Evolutionary conservation across 2,888 invertebrate species (phyloP).

Genomic region (Sturmia bella): DNA sequence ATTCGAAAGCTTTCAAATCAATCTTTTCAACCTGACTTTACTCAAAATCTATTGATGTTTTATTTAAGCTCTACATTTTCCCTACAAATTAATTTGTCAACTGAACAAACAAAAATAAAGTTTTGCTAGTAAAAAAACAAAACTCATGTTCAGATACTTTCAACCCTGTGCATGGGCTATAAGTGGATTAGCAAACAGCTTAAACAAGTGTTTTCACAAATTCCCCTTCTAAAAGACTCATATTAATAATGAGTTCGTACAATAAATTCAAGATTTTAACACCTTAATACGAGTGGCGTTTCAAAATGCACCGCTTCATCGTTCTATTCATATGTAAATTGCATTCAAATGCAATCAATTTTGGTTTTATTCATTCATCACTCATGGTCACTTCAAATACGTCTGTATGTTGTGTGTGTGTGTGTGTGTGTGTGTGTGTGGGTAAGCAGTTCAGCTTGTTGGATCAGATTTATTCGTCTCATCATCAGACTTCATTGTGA

Average conservation of each 20-base stretch:
- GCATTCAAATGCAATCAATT: constrained; percentile 14
- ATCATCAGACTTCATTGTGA: neutral
- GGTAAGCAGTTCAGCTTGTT: constrained; percentile 4
- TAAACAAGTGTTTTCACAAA: neutral
- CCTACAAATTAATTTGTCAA: no score
- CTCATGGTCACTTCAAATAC: constrained; percentile 21
- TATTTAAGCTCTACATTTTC: no score
- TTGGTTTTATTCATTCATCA: neutral
- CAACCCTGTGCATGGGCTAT: no score
- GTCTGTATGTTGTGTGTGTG: no score
- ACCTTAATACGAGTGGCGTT: neutral
- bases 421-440: no score
- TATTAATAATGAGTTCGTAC: neutral
- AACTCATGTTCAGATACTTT: no score
- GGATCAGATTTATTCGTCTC: constrained; percentile 7
- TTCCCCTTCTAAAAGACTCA: neutral
- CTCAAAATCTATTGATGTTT: no score
- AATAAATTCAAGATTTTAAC: neutral
- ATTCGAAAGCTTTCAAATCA: no score
- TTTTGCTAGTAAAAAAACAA: no score
- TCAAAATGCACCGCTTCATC: neutral
- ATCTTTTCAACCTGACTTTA: no score
- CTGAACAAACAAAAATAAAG: no score
- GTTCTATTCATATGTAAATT: constrained; percentile 48
- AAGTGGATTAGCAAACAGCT: no score